Base-by-base conservation (phyloP, 2,888 invertebrate genomes). In the Autographa pulchrina region DNA sequence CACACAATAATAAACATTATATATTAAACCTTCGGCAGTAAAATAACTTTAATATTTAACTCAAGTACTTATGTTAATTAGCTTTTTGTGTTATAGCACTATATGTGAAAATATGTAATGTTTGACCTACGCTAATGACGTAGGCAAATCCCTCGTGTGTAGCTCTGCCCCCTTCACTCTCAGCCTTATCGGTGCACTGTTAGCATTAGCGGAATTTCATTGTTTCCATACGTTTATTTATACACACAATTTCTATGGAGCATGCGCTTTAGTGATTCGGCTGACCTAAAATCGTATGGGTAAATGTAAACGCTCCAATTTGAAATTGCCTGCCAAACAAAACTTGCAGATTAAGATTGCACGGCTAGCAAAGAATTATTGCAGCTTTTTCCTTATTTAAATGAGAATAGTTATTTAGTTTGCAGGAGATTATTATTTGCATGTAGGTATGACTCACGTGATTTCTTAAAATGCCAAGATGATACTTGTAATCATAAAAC, bases 161-260 rank as follows among this genome's bases (percentile, higher is more conserved):
- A 74, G 72, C 70, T 70, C 74, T 75, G 73, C 82, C 77, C 83
- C 83, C 80, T 86, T 85, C 82, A 82, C 78, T 78, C 79, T 68
- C 75, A 66, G 74, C 72, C 80, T 85, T 85, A 86, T 85, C 81
- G 79, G 76, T 79, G 65, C 82, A 83, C 78, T 79, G 81, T 81
- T 81, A 79, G 76, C 76, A 80, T 82, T 83, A 81, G 78, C 69
- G 80, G 80, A 78, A 86, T 88, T 84, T 84, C 82, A 87, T 86
- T 87, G 87, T 87, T 86, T 87, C 80, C 83, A 74, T 83, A 72
- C 72, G 78, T 83, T 84, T 87, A 82, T 84, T 82, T 83, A 82
- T 83, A 83, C 83, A 82, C 75, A 81, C 81, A 74, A 84, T 90
- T 89, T 85, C 86, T 75, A 86, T 83, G 81, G 70, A 82, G 79